A percentile compares a stretch with the other conserved stretches of the same genome.
Conservation (phyloP, 2,113 vertebrate genomes). For the Oryzias woworae region DNA sequence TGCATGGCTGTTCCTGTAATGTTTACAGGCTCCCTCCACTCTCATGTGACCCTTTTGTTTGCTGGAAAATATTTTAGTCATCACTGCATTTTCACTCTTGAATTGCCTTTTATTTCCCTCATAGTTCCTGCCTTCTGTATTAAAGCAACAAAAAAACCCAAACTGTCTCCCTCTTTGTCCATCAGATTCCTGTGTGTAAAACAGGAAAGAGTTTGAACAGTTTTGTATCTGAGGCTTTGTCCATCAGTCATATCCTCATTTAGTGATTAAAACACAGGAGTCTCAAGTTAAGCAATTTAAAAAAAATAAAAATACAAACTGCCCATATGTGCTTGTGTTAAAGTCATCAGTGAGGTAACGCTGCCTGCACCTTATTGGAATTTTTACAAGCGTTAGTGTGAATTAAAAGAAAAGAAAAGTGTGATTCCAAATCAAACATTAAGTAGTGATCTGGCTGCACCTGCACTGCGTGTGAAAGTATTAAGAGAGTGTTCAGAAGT, state of each 20-base stretch:
- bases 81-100: not conserved
- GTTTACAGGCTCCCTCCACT: slow-evolving; percentile 13
- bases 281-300: not conserved
- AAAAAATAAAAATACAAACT: not conserved
- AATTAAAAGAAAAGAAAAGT: slow-evolving; percentile 11
- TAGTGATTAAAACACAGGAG: slow-evolving; percentile 31
- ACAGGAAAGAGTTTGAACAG: slow-evolving; percentile 70
- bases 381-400: slow-evolving; percentile 51
- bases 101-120: not conserved
- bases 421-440: not conserved
- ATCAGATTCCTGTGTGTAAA: slow-evolving; percentile 49
- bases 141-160: slow-evolving; percentile 17
- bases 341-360: slow-evolving; percentile 53
- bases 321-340: slow-evolving; percentile 30
- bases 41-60: slow-evolving; percentile 15
- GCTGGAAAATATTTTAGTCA: slow-evolving; percentile 12
- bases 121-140: not conserved
- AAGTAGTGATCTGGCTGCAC: slow-evolving; percentile 22
- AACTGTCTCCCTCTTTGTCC: slow-evolving; percentile 22
- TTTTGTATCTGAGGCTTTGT: slow-evolving; percentile 47
- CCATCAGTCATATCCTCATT: slow-evolving; percentile 51
- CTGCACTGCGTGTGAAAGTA: slow-evolving; percentile 5
- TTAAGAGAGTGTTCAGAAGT: not conserved
- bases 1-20: slow-evolving; percentile 30
- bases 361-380: slow-evolving; percentile 34